These are phyloP conservation scores for Crocallis elinguaria DNA, from an alignment of 2,888 invertebrate species.

Conservation along the genomic window DNA sequence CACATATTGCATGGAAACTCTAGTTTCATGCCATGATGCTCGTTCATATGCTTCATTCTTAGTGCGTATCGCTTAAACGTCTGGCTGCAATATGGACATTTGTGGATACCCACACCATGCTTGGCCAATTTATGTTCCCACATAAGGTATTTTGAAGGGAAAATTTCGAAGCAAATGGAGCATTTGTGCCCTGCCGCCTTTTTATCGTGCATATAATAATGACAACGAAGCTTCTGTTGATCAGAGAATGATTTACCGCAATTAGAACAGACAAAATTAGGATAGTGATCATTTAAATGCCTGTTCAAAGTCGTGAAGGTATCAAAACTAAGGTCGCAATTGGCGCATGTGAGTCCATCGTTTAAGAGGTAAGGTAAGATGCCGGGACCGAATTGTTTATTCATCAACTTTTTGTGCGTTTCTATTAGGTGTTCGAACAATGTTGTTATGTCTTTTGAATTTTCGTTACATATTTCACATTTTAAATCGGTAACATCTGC, in stretches of 20 bases:
- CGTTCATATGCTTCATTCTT: constrained; percentile 21
- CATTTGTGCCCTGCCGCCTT: not conserved
- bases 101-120: constrained; percentile 50
- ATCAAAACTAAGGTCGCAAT: not conserved
- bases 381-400: not conserved
- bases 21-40: constrained; percentile 19
- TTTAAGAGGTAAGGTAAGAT: constrained; percentile 3
- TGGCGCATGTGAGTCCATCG: not conserved
- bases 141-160: constrained; percentile 48
- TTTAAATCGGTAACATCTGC: constrained; percentile 5
- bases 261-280: not conserved
- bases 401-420: not conserved
- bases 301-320: not conserved
- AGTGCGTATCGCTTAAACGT: constrained; percentile 14
- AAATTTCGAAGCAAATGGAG: constrained; percentile 54
- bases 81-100: constrained; percentile 31
- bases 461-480: constrained; percentile 1
- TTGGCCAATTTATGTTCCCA: constrained; percentile 54
- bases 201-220: not conserved
- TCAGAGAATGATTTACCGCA: constrained; percentile 2
- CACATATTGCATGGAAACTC: constrained; percentile 26
- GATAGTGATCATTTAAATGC: constrained; percentile 3
- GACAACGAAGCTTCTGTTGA: not conserved
- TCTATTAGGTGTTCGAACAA: constrained; percentile 7
- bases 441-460: constrained; percentile 1